phyloP scores from a whole-genome alignment of 2,113 vertebrate species.

The Pogonocichla stellata region DNA sequence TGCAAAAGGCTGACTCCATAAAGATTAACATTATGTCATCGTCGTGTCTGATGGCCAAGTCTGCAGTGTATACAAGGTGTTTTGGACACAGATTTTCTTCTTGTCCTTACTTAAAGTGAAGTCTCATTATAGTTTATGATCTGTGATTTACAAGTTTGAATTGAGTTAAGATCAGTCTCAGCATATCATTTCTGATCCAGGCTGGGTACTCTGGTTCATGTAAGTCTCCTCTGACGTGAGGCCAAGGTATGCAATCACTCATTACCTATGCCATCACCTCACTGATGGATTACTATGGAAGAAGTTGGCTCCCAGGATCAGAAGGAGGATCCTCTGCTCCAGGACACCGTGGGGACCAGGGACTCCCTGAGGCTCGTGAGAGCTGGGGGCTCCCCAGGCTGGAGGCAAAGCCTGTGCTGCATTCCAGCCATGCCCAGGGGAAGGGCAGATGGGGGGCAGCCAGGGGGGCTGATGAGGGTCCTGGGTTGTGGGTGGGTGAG shows the following conservation, averaged over 20 bases:
- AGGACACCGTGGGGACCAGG: not conserved
- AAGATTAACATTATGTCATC: conserved; percentile 26
- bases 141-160: conserved; percentile 51
- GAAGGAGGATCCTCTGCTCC: not conserved
- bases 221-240: rapidly evolving
- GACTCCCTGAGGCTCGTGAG: not conserved
- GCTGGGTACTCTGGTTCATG: not conserved
- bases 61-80: conserved; percentile 25
- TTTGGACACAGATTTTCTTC: conserved; percentile 27
- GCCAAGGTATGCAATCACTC: conserved; percentile 17
- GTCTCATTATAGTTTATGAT: conserved; percentile 47
- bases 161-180: not conserved
- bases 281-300: not conserved
- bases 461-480: not conserved
- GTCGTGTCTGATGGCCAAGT: not conserved
- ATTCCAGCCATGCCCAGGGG: not conserved
- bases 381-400: rapidly evolving
- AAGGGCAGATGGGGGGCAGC: not conserved
- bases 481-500: not conserved
- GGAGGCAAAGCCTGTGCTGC: not conserved
- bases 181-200: conserved; percentile 11
- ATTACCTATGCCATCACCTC: not conserved
- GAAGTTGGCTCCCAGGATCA: not conserved
- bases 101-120: conserved; percentile 1
- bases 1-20: conserved; percentile 2